Conservation (phyloP, 1,140 invertebrate species). For the Ooceraea biroi region DNA sequence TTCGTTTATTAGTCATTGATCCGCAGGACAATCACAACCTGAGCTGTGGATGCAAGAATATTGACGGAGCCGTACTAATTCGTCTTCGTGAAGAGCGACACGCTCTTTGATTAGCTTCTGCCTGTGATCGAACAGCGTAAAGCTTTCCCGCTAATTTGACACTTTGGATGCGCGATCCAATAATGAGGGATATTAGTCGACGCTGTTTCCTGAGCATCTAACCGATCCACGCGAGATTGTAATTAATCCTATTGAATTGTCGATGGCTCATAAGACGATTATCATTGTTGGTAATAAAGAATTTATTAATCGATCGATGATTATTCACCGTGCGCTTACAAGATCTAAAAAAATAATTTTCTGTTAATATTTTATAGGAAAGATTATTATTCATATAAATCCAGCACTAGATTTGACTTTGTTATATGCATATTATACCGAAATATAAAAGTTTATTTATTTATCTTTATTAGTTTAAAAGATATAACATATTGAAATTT, state of each 20-base stretch:
- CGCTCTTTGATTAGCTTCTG: slow-evolving; percentile 36
- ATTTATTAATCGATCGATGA: slow-evolving; percentile 25
- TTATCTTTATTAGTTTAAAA: too few relatives aligned
- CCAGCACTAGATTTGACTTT: too few relatives aligned
- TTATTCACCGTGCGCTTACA: neutral
- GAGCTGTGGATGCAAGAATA: slow-evolving; percentile 21
- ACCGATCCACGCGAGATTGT: slow-evolving; percentile 22
- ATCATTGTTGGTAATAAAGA: slow-evolving; percentile 40
- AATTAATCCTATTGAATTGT: slow-evolving; percentile 49
- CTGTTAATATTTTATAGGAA: neutral
- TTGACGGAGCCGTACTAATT: slow-evolving; percentile 36
- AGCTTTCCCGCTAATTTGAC: slow-evolving; percentile 61
- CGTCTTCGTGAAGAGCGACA: slow-evolving; percentile 14
- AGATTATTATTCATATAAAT: too few relatives aligned
- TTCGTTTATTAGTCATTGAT: neutral
- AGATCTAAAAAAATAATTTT: neutral
- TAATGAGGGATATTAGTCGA: slow-evolving; percentile 57
- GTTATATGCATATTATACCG: too few relatives aligned
- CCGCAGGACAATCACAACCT: neutral
- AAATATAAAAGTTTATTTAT: too few relatives aligned
- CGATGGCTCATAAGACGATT: slow-evolving; percentile 38
- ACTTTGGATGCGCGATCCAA: slow-evolving; percentile 54
- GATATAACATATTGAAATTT: too few relatives aligned
- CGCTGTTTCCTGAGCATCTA: slow-evolving; percentile 15
- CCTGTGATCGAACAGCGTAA: slow-evolving; percentile 60